A percentile compares a stretch with the other conserved stretches of the same genome.
phyloP scores from a whole-genome alignment of 2,113 vertebrate species.

The Stigmatopora argus region DNA sequence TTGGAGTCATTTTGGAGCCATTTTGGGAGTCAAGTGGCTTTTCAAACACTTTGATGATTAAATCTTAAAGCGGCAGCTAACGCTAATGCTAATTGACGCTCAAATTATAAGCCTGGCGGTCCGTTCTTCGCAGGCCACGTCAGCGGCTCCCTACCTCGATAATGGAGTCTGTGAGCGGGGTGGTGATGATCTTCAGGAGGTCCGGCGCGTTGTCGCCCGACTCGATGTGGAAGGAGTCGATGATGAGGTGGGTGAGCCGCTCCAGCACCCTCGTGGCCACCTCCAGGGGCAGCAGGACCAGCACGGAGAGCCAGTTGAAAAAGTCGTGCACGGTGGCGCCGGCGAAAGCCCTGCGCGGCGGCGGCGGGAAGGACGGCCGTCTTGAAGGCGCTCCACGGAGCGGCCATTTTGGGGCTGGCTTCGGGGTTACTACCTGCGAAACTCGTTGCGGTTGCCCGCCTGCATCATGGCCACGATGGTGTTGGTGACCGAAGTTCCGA shows the following conservation, averaged over 20 bases:
- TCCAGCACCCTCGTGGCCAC: slow-evolving; percentile 78
- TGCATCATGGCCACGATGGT: slow-evolving; percentile 95
- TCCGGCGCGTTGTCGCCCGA: slow-evolving; percentile 84
- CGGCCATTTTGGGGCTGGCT: no score
- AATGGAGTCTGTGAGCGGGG: slow-evolving; percentile 87
- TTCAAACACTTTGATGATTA: neutral
- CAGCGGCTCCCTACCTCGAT: slow-evolving; percentile 75
- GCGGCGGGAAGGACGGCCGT: neutral
- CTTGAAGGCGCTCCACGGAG: neutral
- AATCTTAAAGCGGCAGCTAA: neutral
- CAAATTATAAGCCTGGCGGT: no score
- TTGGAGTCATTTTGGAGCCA: neutral
- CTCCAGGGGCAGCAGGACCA: slow-evolving; percentile 85
- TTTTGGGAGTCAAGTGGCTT: neutral
- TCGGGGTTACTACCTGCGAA: slow-evolving; percentile 79
- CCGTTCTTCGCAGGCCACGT: neutral
- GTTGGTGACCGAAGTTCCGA: slow-evolving; percentile 95
- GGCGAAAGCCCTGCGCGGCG: slow-evolving; percentile 80
- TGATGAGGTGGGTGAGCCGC: slow-evolving; percentile 74
- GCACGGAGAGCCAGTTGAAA: slow-evolving; percentile 95
- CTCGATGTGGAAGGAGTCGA: slow-evolving; percentile 80
- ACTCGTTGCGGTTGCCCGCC: slow-evolving; percentile 86
- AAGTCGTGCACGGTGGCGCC: slow-evolving; percentile 94
- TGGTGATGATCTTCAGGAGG: slow-evolving; percentile 91
- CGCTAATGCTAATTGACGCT: neutral